Evolutionary conservation across 2,113 vertebrate genomes (phyloP).

Genomic region (Heptranchias perlo): DNA sequence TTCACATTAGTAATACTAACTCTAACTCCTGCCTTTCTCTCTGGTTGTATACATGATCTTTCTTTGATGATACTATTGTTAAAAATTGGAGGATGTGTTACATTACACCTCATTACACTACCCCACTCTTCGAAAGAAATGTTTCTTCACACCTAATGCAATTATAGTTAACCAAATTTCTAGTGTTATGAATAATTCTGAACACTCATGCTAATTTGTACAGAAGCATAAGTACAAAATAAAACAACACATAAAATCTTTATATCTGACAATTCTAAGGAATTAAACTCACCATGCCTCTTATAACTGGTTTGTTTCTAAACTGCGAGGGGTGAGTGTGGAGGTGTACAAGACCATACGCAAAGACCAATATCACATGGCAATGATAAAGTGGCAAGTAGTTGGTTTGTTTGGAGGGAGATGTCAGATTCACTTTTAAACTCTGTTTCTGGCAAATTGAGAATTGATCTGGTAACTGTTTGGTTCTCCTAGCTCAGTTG

Average conservation of each 20-base stretch:
- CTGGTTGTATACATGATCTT: not conserved
- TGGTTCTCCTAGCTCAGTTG: not conserved
- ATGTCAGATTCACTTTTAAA: not conserved
- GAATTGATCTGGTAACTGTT: not conserved
- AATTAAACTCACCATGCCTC: not conserved
- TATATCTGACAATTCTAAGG: not conserved
- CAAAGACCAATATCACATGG: not conserved
- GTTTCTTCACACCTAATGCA: not conserved
- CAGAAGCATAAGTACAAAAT: not conserved
- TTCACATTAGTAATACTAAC: not conserved
- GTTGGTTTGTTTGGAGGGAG: not conserved
- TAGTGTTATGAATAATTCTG: not conserved
- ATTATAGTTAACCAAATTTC: not conserved
- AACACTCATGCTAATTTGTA: not conserved
- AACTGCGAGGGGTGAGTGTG: not conserved
- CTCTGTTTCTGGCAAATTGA: not conserved
- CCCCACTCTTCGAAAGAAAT: not conserved
- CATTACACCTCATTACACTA: not conserved
- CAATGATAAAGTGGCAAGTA: not conserved
- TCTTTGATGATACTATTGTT: not conserved
- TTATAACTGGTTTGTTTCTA: not conserved
- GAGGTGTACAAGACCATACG: not conserved
- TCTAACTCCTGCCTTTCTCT: not conserved
- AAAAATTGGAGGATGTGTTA: not conserved
- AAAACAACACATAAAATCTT: not conserved